Base-by-base conservation (phyloP, 2,797 vertebrate genomes). In the Sebastes hubbsi region DNA sequence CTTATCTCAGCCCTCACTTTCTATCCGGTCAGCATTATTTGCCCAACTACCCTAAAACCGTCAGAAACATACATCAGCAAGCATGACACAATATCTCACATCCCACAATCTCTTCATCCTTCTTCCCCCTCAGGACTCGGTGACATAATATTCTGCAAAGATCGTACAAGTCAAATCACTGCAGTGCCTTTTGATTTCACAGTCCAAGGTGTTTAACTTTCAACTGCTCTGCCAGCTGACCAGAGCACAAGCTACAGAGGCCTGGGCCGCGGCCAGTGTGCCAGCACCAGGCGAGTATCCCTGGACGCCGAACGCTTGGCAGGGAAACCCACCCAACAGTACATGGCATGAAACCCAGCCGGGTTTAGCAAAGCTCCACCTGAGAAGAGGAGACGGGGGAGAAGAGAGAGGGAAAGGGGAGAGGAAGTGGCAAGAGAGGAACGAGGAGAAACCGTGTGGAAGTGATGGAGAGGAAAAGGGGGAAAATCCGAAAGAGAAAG, bases 171-270 rank as follows among this genome's bases (percentile, higher is more conserved):
- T 88, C 80, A 79, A 88, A 89, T 86, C 78, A 59, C 78, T 88
- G 81, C 81, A 59, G 22, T 58, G 74, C 77, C 78, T 92, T 92
- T 87, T 90, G 83, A 92, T 94, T 91, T 88, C 71, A 82, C 89
- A 82, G 82, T 88, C 85, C 88, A 89, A 90, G 75, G 89, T 87
- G 85, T 93, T 93, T 88, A 91, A 88, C 89, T 87, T 82, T 71
- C 73, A 84, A 49, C 80, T 54, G 79, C 81, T 77, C 72, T 92
- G 90, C 93, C 92, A 91, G 74, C 76, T 88, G 86, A 90, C 90
- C 84, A 68, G 63, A 85, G 73, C 78, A 68, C 74, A 68, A 83
- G 90, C 91, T 88, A 68, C 88, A 78, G 80, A 90, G 83, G 71
- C 80, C 85, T 92, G 91, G 82, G 86, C 61, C 76, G 2, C 6